Percentiles rank a stretch among this genome's conserved stretches.
Conservation (phyloP, 2,797 vertebrate genomes). For the Cryptoprocta ferox region DNA sequence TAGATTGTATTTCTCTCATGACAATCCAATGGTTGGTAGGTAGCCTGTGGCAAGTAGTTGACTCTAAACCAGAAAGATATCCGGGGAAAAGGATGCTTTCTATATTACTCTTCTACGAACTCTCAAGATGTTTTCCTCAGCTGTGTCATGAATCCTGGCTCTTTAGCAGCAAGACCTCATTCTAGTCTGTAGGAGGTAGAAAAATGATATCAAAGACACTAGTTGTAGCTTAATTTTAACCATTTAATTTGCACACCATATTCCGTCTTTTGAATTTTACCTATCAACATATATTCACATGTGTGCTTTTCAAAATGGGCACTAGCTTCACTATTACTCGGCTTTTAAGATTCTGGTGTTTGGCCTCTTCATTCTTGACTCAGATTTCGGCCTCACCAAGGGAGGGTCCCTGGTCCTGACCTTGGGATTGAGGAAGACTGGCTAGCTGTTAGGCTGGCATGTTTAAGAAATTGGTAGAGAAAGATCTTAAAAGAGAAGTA, state of each 20-base stretch:
- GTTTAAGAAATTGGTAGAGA: constrained; percentile 74
- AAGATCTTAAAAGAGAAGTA: background rate
- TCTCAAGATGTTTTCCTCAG: background rate
- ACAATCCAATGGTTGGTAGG: background rate
- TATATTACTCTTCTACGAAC: background rate
- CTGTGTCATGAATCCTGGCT: background rate
- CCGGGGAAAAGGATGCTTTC: background rate
- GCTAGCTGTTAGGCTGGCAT: constrained; percentile 67
- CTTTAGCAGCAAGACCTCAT: background rate
- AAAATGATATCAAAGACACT: background rate
- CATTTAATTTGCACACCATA: background rate
- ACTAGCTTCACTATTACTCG: constrained; percentile 52
- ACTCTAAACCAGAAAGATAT: background rate
- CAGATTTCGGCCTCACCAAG: constrained; percentile 83
- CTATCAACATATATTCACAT: background rate
- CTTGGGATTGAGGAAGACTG: constrained; percentile 56
- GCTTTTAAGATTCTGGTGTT: constrained; percentile 72
- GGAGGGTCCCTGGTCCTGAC: constrained; percentile 79
- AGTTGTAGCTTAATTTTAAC: background rate
- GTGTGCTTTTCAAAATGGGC: constrained; percentile 78
- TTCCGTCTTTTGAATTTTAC: background rate
- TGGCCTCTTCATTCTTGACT: constrained; percentile 81
- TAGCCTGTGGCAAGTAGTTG: background rate
- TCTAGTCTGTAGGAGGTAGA: background rate
- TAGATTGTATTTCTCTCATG: background rate